Conservation (phyloP, 2,797 vertebrate species). For the Phrynocephalus guinanensis region DNA sequence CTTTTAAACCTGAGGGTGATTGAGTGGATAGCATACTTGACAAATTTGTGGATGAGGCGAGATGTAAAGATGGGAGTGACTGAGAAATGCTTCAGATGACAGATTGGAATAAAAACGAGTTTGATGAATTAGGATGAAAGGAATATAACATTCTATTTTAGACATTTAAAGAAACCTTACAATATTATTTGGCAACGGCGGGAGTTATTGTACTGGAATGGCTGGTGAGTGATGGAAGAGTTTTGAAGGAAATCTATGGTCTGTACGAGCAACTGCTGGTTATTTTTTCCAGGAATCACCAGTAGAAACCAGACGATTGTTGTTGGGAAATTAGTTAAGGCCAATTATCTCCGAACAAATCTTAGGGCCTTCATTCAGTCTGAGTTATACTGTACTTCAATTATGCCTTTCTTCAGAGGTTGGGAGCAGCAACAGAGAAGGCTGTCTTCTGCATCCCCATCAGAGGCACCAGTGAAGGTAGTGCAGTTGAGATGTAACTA, state of each 20-base stretch:
- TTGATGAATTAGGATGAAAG: constrained; percentile 23
- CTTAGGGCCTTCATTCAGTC: no score
- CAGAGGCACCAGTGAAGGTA: no score
- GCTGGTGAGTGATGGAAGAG: neutral
- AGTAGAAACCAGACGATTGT: neutral
- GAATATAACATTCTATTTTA: neutral
- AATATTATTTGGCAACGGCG: neutral
- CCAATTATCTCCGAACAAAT: no score
- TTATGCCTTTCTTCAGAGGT: neutral
- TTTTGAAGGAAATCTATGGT: neutral
- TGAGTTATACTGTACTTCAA: no score
- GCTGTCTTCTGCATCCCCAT: no score
- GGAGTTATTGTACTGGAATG: neutral
- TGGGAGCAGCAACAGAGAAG: no score
- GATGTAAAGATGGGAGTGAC: neutral
- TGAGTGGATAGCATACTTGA: constrained; percentile 8
- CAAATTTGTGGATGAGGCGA: neutral
- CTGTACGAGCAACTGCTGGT: neutral
- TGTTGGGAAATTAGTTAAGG: neutral
- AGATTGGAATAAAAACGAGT: neutral
- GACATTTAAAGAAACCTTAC: neutral
- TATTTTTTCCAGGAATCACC: neutral
- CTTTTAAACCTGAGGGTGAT: neutral
- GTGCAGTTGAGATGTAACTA: no score
- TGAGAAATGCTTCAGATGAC: neutral